Conservation (phyloP, 2,888 invertebrate species). For the Eledona agricola region DNA sequence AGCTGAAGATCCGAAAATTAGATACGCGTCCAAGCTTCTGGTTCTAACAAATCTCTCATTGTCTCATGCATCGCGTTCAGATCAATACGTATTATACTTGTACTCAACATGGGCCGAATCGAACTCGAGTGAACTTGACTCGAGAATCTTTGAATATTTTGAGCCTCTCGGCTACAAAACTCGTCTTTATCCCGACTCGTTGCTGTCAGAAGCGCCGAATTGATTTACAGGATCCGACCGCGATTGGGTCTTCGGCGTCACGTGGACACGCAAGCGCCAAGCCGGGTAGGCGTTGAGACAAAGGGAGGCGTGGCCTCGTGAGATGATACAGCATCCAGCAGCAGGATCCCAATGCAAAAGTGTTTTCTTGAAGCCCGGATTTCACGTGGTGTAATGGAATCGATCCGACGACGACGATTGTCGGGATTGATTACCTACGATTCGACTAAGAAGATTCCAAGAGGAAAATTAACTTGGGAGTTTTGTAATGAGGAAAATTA, state of each 20-base stretch:
- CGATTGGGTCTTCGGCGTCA: constrained; percentile 53
- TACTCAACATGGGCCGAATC: constrained; percentile 54
- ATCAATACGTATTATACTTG: constrained; percentile 57
- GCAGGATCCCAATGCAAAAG: constrained; percentile 26
- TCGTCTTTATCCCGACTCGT: constrained; percentile 45
- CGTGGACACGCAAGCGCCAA: constrained; percentile 57
- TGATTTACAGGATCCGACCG: constrained; percentile 54
- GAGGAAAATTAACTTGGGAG: constrained; percentile 27
- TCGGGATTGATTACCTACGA: constrained; percentile 30
- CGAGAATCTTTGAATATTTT: constrained; percentile 53
- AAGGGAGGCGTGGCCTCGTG: constrained; percentile 54
- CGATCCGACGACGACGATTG: constrained; percentile 30
- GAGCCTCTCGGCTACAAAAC: constrained; percentile 45
- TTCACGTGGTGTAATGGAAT: constrained; percentile 33
- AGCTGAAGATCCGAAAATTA: no score
- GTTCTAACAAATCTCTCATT: no score
- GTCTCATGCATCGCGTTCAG: no score
- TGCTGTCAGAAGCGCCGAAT: constrained; percentile 47
- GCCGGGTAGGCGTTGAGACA: constrained; percentile 58
- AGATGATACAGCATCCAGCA: constrained; percentile 34
- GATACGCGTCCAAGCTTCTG: no score
- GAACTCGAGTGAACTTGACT: constrained; percentile 57
- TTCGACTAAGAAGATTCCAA: constrained; percentile 23
- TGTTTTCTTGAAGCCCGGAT: no score
- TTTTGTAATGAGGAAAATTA: no score